Conservation (phyloP, 1,140 invertebrate species). For the Lepidurus couesii region DNA sequence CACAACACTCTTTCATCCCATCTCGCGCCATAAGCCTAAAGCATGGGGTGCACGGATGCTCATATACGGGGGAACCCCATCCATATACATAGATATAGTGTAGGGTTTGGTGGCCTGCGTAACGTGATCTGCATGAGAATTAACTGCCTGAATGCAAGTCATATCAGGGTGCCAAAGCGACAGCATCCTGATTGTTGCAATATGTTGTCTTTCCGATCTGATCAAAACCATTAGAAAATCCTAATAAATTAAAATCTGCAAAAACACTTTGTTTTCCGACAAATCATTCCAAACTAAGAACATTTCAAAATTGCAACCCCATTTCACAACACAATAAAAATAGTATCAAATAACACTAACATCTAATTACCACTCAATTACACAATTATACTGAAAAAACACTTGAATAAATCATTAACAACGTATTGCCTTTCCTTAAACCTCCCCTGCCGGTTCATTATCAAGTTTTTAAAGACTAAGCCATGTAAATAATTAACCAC, state of each 20-base stretch:
- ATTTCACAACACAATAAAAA: background rate
- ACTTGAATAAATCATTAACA: too few relatives aligned
- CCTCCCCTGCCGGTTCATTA: too few relatives aligned
- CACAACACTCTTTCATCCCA: background rate
- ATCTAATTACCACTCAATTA: too few relatives aligned
- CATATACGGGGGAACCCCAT: background rate
- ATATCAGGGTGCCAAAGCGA: background rate
- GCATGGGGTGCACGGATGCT: background rate
- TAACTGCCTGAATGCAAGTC: slow-evolving; percentile 18
- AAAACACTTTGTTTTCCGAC: background rate
- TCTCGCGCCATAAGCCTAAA: background rate
- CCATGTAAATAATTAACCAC: too few relatives aligned
- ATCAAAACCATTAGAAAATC: background rate
- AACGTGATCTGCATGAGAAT: slow-evolving; percentile 19
- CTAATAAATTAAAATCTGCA: background rate
- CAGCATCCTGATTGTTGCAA: slow-evolving; percentile 14
- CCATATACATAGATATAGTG: background rate
- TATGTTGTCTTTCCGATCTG: background rate
- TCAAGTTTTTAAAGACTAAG: too few relatives aligned
- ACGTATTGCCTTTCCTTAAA: too few relatives aligned
- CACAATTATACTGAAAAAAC: too few relatives aligned
- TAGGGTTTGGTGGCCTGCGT: background rate
- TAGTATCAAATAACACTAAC: background rate
- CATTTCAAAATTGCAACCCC: too few relatives aligned
- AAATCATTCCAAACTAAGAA: too few relatives aligned